Percentiles rank a stretch among this genome's conserved stretches.
Conservation (phyloP, 2,888 invertebrate genomes). For the Schrankia costaestrigalis region DNA sequence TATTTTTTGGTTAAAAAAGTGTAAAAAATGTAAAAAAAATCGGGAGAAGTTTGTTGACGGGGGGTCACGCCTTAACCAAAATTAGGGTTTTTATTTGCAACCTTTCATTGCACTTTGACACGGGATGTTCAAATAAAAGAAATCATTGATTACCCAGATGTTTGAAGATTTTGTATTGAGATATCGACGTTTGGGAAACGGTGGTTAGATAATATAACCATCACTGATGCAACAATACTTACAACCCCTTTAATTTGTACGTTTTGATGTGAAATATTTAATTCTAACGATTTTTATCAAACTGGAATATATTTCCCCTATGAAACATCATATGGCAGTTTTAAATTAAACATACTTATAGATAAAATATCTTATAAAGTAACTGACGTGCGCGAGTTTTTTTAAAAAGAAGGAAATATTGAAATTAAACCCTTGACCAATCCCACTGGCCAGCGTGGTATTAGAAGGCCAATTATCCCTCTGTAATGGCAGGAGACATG, state of each 20-base stretch:
- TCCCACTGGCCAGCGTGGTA: too few species aligned
- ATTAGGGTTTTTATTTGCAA: constrained; percentile 75
- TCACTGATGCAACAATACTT: constrained; percentile 47
- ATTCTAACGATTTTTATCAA: constrained; percentile 21
- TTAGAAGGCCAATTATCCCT: too few species aligned
- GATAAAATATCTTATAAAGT: too few species aligned
- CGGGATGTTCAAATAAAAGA: constrained; percentile 59
- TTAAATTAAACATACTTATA: too few species aligned
- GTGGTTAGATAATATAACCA: constrained; percentile 69
- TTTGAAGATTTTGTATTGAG: constrained; percentile 66
- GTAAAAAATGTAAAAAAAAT: constrained; percentile 65
- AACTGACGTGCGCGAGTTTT: too few species aligned
- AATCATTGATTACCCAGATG: constrained; percentile 69
- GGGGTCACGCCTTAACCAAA: constrained; percentile 76
- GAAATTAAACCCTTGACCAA: too few species aligned
- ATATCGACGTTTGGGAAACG: constrained; percentile 64
- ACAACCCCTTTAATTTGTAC: constrained; percentile 61
- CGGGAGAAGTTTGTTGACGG: constrained; percentile 68
- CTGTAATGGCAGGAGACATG: too few species aligned
- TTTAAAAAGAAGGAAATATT: too few species aligned
- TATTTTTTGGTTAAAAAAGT: constrained; percentile 66
- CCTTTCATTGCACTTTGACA: constrained; percentile 78
- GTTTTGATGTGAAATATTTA: constrained; percentile 60
- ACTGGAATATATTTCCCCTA: too few species aligned
- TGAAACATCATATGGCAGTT: too few species aligned